These are phyloP conservation scores for Sebastes nivosus DNA, from an alignment of 2,797 vertebrate genomes.

Conservation along the genomic window DNA sequence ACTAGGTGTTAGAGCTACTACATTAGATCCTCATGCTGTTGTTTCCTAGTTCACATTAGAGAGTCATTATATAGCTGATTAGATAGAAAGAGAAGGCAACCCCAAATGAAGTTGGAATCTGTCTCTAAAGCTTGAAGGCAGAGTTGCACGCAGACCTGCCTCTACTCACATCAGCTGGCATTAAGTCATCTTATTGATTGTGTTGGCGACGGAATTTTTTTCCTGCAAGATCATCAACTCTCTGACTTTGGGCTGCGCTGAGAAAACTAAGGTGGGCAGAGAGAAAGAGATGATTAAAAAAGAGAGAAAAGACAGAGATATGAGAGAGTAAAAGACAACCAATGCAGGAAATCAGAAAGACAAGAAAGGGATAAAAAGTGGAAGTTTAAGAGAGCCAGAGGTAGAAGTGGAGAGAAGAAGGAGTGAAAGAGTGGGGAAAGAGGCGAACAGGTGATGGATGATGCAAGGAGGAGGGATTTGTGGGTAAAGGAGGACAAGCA, in stretches of 20 bases:
- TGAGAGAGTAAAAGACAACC: not conserved
- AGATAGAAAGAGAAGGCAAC: not conserved
- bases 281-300: not conserved
- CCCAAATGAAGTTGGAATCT: not conserved
- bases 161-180: constrained; percentile 28
- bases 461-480: constrained; percentile 31
- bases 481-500: constrained; percentile 22
- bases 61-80: not conserved
- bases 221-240: constrained; percentile 51
- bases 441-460: constrained; percentile 25
- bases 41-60: not conserved
- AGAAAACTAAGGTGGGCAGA: not conserved
- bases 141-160: not conserved
- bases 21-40: not conserved
- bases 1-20: not conserved
- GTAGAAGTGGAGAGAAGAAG: not conserved
- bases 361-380: not conserved
- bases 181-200: constrained; percentile 48
- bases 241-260: constrained; percentile 26
- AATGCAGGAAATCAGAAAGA: not conserved
- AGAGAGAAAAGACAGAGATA: not conserved
- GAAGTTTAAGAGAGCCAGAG: not conserved
- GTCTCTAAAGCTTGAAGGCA: not conserved
- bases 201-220: constrained; percentile 25
- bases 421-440: constrained; percentile 10